Evolutionary conservation across 2,797 vertebrate genomes (phyloP).

Genomic region (Buceros bicornis): DNA sequence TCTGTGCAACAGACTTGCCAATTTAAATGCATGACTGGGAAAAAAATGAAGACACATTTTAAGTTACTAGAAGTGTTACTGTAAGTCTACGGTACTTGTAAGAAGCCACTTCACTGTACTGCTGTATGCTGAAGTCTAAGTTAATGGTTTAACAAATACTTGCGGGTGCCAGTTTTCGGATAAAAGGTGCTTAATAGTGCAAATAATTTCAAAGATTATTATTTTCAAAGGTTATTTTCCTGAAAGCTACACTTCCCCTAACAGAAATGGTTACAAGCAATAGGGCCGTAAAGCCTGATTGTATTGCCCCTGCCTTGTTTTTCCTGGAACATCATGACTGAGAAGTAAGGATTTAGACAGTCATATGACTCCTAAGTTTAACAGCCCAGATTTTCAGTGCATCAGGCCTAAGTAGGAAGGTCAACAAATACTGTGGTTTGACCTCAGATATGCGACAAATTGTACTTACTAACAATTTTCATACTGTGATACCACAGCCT

Average conservation of each 20-base stretch:
- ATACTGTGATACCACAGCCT: not conserved
- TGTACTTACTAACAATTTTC: not conserved
- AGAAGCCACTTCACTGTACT: not conserved
- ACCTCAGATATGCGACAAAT: not conserved
- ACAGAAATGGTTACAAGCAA: slow-evolving; percentile 47
- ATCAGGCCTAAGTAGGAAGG: slow-evolving; percentile 9
- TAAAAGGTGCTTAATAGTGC: not conserved
- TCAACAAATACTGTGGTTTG: slow-evolving; percentile 33
- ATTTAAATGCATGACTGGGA: not conserved
- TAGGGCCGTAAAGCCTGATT: not conserved
- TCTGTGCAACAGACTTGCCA: not conserved
- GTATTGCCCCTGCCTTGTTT: slow-evolving; percentile 37
- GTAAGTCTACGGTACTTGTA: not conserved
- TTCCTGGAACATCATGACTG: slow-evolving; percentile 28
- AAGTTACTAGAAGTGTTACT: not conserved
- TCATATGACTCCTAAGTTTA: slow-evolving; percentile 61
- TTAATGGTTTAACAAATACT: not conserved
- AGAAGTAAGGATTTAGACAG: slow-evolving; percentile 58
- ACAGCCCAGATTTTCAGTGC: slow-evolving; percentile 55
- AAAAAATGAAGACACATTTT: slow-evolving; percentile 19
- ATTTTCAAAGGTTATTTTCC: not conserved
- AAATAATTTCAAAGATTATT: not conserved
- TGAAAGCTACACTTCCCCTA: not conserved
- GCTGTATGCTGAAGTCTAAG: not conserved
- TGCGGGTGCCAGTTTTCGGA: not conserved